Percentiles rank a stretch among this genome's conserved stretches.
These are phyloP conservation scores for Raja brachyura DNA, from an alignment of 2,113 vertebrate species.

Conservation along the genomic window DNA sequence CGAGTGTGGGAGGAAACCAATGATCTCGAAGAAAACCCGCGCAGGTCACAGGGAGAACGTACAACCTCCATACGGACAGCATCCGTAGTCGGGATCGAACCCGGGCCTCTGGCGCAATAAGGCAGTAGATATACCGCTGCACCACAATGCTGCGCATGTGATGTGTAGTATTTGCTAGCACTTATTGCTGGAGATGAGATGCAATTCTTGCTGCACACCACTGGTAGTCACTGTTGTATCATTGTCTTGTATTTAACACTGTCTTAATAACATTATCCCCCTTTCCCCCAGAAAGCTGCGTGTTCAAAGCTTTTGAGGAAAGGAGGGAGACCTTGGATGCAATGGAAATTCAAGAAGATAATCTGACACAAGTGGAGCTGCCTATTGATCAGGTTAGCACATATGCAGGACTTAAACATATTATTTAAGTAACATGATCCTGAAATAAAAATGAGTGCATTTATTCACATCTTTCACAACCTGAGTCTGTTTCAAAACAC, in stretches of 20 bases:
- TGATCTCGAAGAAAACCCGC: no score
- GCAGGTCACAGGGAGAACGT: no score
- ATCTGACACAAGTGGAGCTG: slow-evolving; percentile 59
- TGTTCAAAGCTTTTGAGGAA: slow-evolving; percentile 61
- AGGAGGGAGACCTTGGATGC: slow-evolving; percentile 56
- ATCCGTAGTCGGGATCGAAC: no score
- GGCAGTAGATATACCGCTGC: no score
- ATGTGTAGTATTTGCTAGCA: background rate
- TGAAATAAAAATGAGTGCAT: background rate
- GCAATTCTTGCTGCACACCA: slow-evolving; percentile 57
- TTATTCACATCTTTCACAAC: background rate
- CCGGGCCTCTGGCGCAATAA: no score
- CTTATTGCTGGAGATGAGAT: slow-evolving; percentile 31
- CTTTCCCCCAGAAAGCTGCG: slow-evolving; percentile 58
- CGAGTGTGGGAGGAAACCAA: no score
- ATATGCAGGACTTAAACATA: background rate
- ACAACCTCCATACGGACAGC: no score
- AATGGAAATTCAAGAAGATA: slow-evolving; percentile 62
- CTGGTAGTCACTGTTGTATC: slow-evolving; percentile 64
- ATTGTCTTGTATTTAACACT: slow-evolving; percentile 37
- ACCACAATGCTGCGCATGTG: no score
- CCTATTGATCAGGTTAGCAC: slow-evolving; percentile 65
- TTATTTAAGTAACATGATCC: background rate
- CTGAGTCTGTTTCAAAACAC: background rate
- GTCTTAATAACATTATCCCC: slow-evolving; percentile 45